A percentile compares a stretch with the other conserved stretches of the same genome.
These are phyloP conservation scores for Sisyra terminalis DNA, from an alignment of 2,888 invertebrate genomes.

Conservation along the genomic window DNA sequence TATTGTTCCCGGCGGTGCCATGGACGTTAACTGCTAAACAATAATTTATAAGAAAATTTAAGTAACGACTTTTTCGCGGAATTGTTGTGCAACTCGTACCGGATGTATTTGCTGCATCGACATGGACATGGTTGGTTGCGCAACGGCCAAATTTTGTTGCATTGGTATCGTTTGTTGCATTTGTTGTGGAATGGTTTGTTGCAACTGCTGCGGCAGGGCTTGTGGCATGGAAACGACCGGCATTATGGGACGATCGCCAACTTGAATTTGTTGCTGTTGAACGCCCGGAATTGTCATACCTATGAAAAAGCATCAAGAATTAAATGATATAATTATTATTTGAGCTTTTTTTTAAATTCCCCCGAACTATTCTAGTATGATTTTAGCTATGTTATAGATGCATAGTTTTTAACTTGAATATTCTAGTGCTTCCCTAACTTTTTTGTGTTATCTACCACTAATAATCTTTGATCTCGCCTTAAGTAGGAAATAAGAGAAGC, in stretches of 20 bases:
- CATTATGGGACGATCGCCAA: conserved; percentile 37
- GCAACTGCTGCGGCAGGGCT: conserved; percentile 36
- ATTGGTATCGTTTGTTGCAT: conserved; percentile 41
- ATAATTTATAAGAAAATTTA: too few relatives aligned
- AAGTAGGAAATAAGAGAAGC: too few relatives aligned
- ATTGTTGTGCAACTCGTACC: conserved; percentile 26
- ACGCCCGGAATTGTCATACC: conserved; percentile 41
- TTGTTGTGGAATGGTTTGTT: conserved; percentile 31
- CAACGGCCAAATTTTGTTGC: conserved; percentile 27
- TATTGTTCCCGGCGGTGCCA: conserved; percentile 32
- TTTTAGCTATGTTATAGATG: too few relatives aligned
- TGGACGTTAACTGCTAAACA: conserved; percentile 27
- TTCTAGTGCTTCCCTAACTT: too few relatives aligned
- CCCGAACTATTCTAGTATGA: too few relatives aligned
- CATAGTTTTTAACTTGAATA: too few relatives aligned
- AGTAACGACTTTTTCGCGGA: not conserved
- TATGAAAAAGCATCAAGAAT: conserved; percentile 12
- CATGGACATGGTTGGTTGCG: conserved; percentile 27
- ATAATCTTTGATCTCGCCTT: too few relatives aligned
- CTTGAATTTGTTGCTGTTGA: conserved; percentile 28
- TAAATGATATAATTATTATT: not conserved
- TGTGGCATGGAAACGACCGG: conserved; percentile 50
- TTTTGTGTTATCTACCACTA: too few relatives aligned
- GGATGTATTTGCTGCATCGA: conserved; percentile 42
- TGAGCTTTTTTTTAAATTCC: too few relatives aligned